These are phyloP conservation scores for Meandrusa payeni DNA, from an alignment of 2,888 invertebrate genomes.

Conservation along the genomic window DNA sequence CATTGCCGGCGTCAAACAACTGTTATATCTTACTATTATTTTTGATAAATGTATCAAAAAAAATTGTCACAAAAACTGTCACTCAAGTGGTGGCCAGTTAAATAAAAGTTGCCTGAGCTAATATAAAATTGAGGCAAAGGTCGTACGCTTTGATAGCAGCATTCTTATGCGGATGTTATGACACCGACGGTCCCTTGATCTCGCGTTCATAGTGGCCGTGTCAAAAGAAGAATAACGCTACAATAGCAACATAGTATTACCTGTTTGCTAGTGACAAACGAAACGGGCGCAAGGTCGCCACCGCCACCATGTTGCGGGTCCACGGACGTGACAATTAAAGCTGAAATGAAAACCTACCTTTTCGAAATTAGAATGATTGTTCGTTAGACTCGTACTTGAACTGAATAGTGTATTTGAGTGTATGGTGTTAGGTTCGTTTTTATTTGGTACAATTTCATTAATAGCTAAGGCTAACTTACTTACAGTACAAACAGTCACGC, in stretches of 20 bases:
- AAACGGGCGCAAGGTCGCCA: slow-evolving; percentile 20
- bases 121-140: slow-evolving; percentile 3
- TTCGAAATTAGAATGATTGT: slow-evolving; percentile 32
- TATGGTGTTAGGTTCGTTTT: slow-evolving; percentile 16
- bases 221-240: slow-evolving; percentile 10
- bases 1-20: too few species aligned
- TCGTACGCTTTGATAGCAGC: neutral
- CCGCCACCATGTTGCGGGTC: slow-evolving; percentile 14
- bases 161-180: neutral
- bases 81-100: too few species aligned
- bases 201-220: slow-evolving; percentile 4
- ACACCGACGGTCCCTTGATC: slow-evolving; percentile 6
- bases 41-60: too few species aligned
- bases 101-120: neutral
- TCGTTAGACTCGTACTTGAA: slow-evolving; percentile 35
- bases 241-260: slow-evolving; percentile 10
- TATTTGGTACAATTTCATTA: too few species aligned
- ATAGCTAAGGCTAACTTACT: too few species aligned
- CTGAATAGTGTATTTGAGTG: slow-evolving; percentile 7
- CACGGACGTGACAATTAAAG: slow-evolving; percentile 54
- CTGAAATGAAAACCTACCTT: slow-evolving; percentile 51
- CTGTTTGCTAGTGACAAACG: slow-evolving; percentile 2
- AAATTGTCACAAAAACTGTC: too few species aligned
- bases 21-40: too few species aligned
- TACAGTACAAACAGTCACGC: too few species aligned